These are phyloP conservation scores for Zalophus californianus DNA, from an alignment of 2,797 vertebrate genomes.

Conservation along the genomic window DNA sequence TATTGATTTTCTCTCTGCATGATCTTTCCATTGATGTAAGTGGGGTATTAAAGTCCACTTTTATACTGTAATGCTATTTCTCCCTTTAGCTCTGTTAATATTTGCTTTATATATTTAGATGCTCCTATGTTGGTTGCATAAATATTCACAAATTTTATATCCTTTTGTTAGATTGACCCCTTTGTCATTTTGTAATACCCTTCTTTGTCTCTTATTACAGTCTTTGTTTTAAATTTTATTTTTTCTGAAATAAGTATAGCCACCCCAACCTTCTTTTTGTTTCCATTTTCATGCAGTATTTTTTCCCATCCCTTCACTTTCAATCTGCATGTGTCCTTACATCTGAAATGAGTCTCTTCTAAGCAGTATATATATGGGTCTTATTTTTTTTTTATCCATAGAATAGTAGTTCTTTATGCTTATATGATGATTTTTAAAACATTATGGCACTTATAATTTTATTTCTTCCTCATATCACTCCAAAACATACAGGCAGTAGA, in stretches of 20 bases:
- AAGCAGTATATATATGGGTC: neutral
- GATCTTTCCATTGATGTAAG: neutral
- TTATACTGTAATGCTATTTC: neutral
- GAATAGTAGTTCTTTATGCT: neutral
- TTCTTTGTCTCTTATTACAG: neutral
- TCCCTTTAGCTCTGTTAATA: neutral
- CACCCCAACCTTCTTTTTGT: neutral
- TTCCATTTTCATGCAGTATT: neutral
- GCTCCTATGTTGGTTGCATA: neutral
- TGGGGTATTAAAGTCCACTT: neutral
- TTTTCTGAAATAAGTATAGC: neutral
- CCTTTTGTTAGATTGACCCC: neutral
- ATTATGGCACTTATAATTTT: neutral
- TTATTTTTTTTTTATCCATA: neutral
- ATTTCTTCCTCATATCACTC: neutral
- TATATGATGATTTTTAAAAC: neutral
- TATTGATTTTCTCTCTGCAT: neutral
- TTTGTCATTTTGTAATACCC: neutral
- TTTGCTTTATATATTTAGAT: neutral
- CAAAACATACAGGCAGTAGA: neutral
- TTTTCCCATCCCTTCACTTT: neutral
- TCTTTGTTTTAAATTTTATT: neutral
- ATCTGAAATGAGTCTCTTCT: neutral
- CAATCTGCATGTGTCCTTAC: neutral
- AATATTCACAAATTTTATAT: neutral